Base-by-base conservation (phyloP, 2,888 invertebrate genomes). In the Tuta absoluta region DNA sequence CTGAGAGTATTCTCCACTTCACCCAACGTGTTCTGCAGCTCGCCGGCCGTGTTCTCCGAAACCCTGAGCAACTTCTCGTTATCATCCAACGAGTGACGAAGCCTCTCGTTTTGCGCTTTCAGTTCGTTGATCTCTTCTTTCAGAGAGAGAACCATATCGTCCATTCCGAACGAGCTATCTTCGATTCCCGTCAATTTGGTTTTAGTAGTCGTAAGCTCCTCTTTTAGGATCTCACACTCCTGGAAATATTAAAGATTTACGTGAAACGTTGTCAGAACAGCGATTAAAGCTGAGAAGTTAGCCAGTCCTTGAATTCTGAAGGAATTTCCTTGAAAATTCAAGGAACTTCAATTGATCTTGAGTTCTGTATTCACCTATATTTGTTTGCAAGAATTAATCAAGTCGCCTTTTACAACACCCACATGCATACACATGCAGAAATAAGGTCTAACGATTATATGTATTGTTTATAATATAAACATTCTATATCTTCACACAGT, bases 21-120 rank as follows among this genome's bases (percentile, higher is more conserved):
- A 0, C 95, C 93, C 68, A 94, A 93, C 68, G 96, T 95, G 65
- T 95, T 94, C 82, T 97, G 97, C 69, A 97, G 87, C 53, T 96
- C 95, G 74, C 96, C 95, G 0, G 96, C 95, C 0, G 96, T 95
- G 75, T 94, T 95, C 82, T 97, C 96, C 51, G 97, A 92, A 77
- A 97, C 94, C 79, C 93, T 75, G 1, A 91, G 82, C 57, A 92
- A 73, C 68, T 91, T 91, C 67, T 91, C 91, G 73, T 91, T 93
- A 93, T 92, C 95, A 93, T 89, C 96, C 93, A 76, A 95, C 77
- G 79, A 93, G 68, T 83, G 92, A 62, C 92, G 85, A 21, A 96
- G 89, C 80, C 96, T 94, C 63, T 95, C 95, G 79, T 96, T 91
- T 65, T 85, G 88, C 4, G 85, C 88, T 68, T 89, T 89, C 60